Conservation (phyloP, 2,113 vertebrate genomes). For the Eretmochelys imbricata region DNA sequence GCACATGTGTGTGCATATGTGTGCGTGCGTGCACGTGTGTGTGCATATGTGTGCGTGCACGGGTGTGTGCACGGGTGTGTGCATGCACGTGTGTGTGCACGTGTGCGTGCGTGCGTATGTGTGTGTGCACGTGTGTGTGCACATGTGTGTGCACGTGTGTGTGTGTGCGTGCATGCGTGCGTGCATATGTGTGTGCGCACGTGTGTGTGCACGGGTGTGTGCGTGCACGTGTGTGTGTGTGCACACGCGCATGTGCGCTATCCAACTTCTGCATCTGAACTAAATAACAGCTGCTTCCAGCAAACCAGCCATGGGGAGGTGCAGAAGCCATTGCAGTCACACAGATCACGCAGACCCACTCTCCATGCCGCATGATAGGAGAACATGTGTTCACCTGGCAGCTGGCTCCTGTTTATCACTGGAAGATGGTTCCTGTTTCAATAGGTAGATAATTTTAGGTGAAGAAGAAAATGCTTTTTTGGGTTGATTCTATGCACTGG, state of each 20-base stretch:
- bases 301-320: neutral
- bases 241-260: neutral
- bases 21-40: neutral
- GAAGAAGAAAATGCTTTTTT: slow-evolving; percentile 47
- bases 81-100: neutral
- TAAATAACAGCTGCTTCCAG: neutral
- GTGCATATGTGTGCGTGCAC: too few species aligned
- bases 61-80: accelerated
- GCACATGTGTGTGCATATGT: accelerated
- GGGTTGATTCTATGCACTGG: slow-evolving; percentile 37
- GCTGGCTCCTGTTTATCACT: slow-evolving; percentile 43
- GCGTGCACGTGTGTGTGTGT: accelerated
- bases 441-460: slow-evolving; percentile 63
- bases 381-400: slow-evolving; percentile 25
- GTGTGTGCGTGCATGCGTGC: neutral
- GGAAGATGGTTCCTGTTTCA: slow-evolving; percentile 20
- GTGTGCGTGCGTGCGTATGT: too few species aligned
- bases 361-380: neutral
- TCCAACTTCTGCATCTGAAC: neutral
- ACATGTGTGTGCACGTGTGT: neutral
- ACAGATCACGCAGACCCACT: neutral
- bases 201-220: too few species aligned
- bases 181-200: accelerated
- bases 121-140: accelerated
- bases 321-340: neutral